These are phyloP conservation scores for Semnornis frantzii DNA, from an alignment of 2,113 vertebrate genomes.

Conservation along the genomic window DNA sequence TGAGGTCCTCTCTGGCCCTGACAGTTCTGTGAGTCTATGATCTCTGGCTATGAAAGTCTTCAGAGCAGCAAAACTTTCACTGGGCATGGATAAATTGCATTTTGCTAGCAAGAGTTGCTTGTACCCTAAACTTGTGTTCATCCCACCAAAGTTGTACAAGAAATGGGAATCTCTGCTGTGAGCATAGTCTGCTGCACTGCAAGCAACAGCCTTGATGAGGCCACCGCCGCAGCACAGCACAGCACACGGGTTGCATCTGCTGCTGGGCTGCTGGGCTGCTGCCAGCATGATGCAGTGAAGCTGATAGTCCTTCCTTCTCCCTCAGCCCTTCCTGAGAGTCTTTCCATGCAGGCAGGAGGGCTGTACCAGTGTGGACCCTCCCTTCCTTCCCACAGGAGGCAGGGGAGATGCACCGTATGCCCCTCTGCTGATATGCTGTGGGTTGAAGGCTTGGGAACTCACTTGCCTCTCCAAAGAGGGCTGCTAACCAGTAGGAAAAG, in stretches of 20 bases:
- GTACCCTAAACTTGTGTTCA: background rate
- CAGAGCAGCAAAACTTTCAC: background rate
- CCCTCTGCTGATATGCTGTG: background rate
- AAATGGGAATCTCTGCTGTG: background rate
- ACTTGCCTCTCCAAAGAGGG: background rate
- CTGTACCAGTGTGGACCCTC: background rate
- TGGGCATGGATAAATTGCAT: background rate
- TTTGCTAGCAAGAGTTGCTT: background rate
- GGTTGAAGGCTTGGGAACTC: background rate
- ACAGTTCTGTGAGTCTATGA: too few species aligned
- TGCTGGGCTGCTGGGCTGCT: background rate
- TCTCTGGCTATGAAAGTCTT: background rate
- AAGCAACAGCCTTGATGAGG: background rate
- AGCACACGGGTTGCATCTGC: background rate
- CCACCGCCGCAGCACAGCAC: background rate
- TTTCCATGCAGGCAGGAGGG: background rate
- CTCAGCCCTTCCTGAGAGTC: background rate
- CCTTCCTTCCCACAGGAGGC: background rate
- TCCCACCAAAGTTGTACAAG: background rate
- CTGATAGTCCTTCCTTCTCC: background rate
- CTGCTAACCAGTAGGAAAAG: background rate
- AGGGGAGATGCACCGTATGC: slow-evolving; percentile 2
- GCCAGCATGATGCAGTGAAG: background rate
- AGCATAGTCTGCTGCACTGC: background rate
- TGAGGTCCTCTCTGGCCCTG: too few species aligned